Evolutionary conservation across 1,140 invertebrate genomes (phyloP).

Genomic region (Panagrolaimus sp.): DNA sequence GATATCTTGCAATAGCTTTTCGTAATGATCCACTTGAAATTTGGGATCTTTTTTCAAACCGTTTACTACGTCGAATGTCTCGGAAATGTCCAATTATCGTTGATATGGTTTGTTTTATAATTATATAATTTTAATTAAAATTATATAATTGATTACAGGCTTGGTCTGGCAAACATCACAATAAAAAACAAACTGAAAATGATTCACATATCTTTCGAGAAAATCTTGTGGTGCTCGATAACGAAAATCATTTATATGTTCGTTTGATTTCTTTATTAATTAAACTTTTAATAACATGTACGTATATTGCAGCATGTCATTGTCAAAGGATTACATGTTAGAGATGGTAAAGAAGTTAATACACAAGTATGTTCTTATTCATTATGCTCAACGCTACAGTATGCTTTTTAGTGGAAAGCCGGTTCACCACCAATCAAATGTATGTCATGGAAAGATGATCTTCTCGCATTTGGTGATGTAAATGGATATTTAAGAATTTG

Average conservation of each 20-base stretch:
- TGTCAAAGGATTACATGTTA: conserved; percentile 55
- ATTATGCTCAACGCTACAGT: not conserved
- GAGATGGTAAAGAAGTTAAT: conserved; percentile 57
- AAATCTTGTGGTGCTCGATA: conserved; percentile 55
- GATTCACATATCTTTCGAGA: conserved; percentile 44
- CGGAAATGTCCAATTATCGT: conserved; percentile 53
- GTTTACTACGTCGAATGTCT: conserved; percentile 51
- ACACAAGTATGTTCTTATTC: conserved; percentile 43
- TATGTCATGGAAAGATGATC: conserved; percentile 57
- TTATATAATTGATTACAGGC: conserved; percentile 30
- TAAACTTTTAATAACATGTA: not conserved
- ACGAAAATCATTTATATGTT: conserved; percentile 55
- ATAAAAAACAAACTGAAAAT: conserved; percentile 31
- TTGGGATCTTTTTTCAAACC: conserved; percentile 49
- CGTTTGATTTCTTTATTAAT: conserved; percentile 16
- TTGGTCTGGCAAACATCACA: conserved; percentile 53
- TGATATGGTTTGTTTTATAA: conserved; percentile 52
- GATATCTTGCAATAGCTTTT: conserved; percentile 54
- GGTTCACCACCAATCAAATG: conserved; percentile 43
- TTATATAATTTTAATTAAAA: not conserved
- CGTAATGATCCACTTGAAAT: conserved; percentile 54
- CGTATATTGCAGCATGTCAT: conserved; percentile 33
- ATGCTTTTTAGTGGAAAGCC: conserved; percentile 46
- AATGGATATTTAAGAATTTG: conserved; percentile 50
- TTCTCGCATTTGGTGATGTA: conserved; percentile 54